Evolutionary conservation across 1,140 invertebrate genomes (phyloP), one percentile per base, ranked within the genome.

Genomic region (Thalassaphorura encarpata): DNA sequence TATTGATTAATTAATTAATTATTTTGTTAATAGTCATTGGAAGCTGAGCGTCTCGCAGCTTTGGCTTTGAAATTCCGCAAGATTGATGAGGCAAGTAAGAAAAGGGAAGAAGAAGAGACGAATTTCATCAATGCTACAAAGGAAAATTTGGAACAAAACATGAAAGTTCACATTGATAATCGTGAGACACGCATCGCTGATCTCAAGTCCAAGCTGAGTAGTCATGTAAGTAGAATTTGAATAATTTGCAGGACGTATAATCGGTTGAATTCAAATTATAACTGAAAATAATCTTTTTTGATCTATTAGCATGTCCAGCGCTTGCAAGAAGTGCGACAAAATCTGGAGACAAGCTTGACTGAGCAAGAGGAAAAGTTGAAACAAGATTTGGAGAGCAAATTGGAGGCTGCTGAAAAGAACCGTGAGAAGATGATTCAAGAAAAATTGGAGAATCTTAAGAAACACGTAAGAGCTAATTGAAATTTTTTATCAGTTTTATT

Each of bases 31-130:
- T 70, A 86, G 85, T 85, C 83, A 58, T 71, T 92, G 70, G 89
- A 91, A 72, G 80, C 83, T 42, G 83, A 83, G 67, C 89, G 88
- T 71, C 80, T 92, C 70, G 85, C 85, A 8, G 79, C 81, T 53
- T 76, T 92, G 52, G 80, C 84, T 6, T 82, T 84, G 45, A 84
- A 90, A 69, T 79, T 89, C 73, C 79, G 78, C 39, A 88, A 88
- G 73, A 86, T 92, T 57, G 87, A 92, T 67, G 88, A 91, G 66
- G 87, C 86, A n/a, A 81, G 85, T 39, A 83, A 83, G 59, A 93
- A 93, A 73, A 85, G 84, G 64, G 84, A 88, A 69, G 88, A 92
- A 72, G 82, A 89, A 63, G 87, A 83, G 64, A 80, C 77, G 62
- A 80, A 80, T 64, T 93, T 93, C 70, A 89, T 89, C 49, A 78